Percentiles rank a stretch among this genome's conserved stretches.
Evolutionary conservation across 1,140 invertebrate genomes (phyloP).

Genomic region (Chelonus insularis): DNA sequence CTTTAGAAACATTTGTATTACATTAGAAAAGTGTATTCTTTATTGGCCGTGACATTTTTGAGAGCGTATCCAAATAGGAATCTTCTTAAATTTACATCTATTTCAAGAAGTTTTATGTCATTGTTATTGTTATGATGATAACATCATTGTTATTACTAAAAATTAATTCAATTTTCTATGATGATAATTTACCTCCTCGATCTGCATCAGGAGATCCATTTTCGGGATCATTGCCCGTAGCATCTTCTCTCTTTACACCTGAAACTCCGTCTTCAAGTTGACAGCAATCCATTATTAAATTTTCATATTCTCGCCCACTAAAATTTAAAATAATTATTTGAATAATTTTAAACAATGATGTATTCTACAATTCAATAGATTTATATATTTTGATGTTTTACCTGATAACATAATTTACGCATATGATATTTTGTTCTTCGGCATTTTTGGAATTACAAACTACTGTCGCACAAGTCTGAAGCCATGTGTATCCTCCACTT

Average conservation of each 20-base stretch:
- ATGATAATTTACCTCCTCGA: slow-evolving; percentile 72
- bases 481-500: slow-evolving; percentile 92
- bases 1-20: no score
- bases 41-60: no score
- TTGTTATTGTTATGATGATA: no score
- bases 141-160: no score
- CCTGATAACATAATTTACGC: slow-evolving; percentile 94
- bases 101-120: no score
- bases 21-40: no score
- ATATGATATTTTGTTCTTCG: slow-evolving; percentile 95
- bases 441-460: slow-evolving; percentile 94
- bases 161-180: no score
- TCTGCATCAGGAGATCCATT: slow-evolving; percentile 86
- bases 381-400: no score
- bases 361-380: no score
- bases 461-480: slow-evolving; percentile 95
- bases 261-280: slow-evolving; percentile 82
- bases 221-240: slow-evolving; percentile 77
- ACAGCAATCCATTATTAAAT: slow-evolving; percentile 89
- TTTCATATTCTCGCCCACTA: slow-evolving; percentile 88
- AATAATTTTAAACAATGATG: no score
- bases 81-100: no score
- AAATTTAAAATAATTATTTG: slow-evolving; percentile 53
- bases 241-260: slow-evolving; percentile 78
- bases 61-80: no score